Base-by-base conservation (phyloP, 1,140 invertebrate genomes). In the Anoplolepis gracilipes region DNA sequence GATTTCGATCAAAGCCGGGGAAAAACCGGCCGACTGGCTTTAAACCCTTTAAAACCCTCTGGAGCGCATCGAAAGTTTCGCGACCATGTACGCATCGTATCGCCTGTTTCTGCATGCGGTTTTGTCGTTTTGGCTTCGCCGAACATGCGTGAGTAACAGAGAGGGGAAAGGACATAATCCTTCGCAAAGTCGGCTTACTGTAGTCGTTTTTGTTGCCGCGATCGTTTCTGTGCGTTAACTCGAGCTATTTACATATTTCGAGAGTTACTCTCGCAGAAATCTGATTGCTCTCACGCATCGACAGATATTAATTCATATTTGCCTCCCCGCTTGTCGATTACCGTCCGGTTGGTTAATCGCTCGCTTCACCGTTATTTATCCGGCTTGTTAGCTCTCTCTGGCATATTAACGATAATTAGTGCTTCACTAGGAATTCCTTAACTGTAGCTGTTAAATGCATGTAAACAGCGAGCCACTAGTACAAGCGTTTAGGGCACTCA, bases 1-100 rank as follows among this genome's bases (percentile, higher is more conserved):
- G 86, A 87, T 85, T 85, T 85, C 84, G 85, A 85, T 85, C 82
- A 87, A 82, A 82, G 64, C 77, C 53, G 28, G 22, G 64, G 49
- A 36, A 33, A 33, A 42, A 46, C 2, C 28, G 67, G 33, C 28
- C 42, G 64, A n/a, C 46, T 33, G 39, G 49, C 62, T 84, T 85
- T 85, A 85, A 85, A 85, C 64, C 78, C 61, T 87, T 85, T 77
- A 86, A 86, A 86, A 57, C 22, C 53, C 33, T 82, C 42, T 73
- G 77, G 39, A 72, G 55, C 85, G 85, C 33, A 62, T 62, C 64
- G 65, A 82, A 86, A 86, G 36, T 86, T 53, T 30, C 62, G 64
- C 77, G 22, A 8, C 11, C 39, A 39, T 39, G 57, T 72, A 69
- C 84, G 53, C 30, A 22, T 57, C 53, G 78, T 72, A 72, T 19